Evolutionary conservation across 2,113 vertebrate species (phyloP).

Genomic region (Serinus canaria): DNA sequence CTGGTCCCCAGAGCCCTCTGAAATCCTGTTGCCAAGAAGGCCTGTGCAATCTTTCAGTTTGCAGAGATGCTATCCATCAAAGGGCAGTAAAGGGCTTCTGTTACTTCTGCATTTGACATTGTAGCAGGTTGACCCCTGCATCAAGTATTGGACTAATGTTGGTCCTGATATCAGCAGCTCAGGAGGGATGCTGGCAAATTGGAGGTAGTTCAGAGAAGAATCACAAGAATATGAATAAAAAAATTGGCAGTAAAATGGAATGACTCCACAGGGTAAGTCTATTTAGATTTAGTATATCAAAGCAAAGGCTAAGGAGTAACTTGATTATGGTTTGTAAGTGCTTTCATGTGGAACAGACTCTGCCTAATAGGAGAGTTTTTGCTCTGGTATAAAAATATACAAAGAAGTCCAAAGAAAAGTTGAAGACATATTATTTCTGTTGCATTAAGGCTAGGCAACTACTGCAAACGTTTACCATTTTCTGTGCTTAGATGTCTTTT

Average conservation of each 20-base stretch:
- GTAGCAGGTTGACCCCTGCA: neutral
- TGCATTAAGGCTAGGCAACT: neutral
- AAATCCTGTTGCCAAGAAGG: rapidly evolving
- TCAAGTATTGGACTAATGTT: neutral
- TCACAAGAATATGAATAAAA: neutral
- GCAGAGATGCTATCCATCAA: neutral
- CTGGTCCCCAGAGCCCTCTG: neutral
- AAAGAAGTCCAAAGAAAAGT: neutral
- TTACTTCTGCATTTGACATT: neutral
- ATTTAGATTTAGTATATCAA: neutral
- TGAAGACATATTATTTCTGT: neutral
- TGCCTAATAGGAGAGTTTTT: neutral
- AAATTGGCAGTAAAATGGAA: neutral
- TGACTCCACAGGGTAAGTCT: neutral
- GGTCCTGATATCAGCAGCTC: neutral
- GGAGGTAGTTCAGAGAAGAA: neutral
- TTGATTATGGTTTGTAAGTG: slow-evolving; percentile 29
- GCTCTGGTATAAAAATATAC: neutral
- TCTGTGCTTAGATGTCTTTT: neutral
- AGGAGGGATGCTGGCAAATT: neutral
- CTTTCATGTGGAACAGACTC: neutral
- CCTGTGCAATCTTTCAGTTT: neutral
- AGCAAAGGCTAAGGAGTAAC: slow-evolving; percentile 21
- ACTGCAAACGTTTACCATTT: neutral
- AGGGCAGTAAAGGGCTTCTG: neutral